Conservation (phyloP, 2,113 vertebrate genomes). For the Himantopus leucocephalus region DNA sequence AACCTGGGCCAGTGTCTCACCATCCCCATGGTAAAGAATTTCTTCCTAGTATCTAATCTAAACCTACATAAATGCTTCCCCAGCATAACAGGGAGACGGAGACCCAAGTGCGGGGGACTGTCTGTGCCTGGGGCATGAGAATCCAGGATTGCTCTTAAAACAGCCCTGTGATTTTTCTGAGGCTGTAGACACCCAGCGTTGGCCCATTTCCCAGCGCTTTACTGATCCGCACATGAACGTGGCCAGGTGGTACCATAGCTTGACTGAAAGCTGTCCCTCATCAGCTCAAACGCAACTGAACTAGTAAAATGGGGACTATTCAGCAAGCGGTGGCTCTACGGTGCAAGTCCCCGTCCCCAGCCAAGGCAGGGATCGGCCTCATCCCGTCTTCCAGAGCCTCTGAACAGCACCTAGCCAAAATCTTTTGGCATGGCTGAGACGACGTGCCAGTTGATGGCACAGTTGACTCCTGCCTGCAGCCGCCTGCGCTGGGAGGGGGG, state of each 20-base stretch:
- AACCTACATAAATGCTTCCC: background rate
- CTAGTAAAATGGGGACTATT: background rate
- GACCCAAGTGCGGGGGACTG: background rate
- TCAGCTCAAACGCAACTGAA: background rate
- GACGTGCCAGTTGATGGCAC: too few relatives aligned
- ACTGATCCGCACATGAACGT: background rate
- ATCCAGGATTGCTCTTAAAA: background rate
- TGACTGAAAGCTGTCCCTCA: background rate
- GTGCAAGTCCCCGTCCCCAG: background rate
- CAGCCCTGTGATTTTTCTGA: background rate
- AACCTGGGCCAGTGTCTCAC: background rate
- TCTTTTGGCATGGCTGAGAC: background rate
- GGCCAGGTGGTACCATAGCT: background rate
- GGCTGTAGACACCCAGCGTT: background rate
- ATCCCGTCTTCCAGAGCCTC: background rate
- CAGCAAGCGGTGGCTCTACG: background rate
- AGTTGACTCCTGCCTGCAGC: background rate
- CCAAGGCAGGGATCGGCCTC: background rate
- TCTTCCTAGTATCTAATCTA: background rate
- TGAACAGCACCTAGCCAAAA: background rate
- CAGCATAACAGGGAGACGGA: background rate
- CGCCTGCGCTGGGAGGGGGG: accelerated
- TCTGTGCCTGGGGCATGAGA: background rate
- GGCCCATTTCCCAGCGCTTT: background rate
- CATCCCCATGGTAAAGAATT: background rate